These are phyloP conservation scores for Progne subis DNA, from an alignment of 2,113 vertebrate species.

Conservation along the genomic window DNA sequence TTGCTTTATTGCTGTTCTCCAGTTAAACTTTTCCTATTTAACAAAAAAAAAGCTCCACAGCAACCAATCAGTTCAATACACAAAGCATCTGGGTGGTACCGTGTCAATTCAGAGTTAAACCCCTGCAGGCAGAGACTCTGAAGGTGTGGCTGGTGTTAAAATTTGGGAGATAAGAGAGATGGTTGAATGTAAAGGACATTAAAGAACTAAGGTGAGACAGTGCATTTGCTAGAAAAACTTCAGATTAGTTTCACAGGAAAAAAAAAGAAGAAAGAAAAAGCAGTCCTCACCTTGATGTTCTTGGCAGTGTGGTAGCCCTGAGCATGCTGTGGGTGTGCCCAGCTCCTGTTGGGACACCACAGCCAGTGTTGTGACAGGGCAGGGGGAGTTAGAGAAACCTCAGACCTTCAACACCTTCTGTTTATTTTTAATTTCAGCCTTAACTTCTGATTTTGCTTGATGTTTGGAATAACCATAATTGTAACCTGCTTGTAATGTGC, in stretches of 20 bases:
- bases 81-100: not conserved
- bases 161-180: not conserved
- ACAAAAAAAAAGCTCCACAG: not conserved
- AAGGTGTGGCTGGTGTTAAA: not conserved
- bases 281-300: not conserved
- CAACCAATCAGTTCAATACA: not conserved
- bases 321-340: not conserved
- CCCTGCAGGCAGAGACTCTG: not conserved
- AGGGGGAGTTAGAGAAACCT: not conserved
- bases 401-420: not conserved
- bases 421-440: constrained; percentile 50
- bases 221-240: not conserved
- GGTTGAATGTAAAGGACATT: not conserved
- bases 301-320: not conserved
- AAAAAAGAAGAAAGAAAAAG: not conserved
- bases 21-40: not conserved
- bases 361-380: not conserved
- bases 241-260: not conserved
- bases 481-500: constrained; percentile 55
- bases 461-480: constrained; percentile 38
- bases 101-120: not conserved
- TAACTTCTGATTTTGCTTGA: constrained; percentile 45
- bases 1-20: not conserved
- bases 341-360: fast-evolving
- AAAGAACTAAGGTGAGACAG: fast-evolving